Evolutionary conservation across 1,140 invertebrate genomes (phyloP).

Genomic region (Brachionus calyciflorus): DNA sequence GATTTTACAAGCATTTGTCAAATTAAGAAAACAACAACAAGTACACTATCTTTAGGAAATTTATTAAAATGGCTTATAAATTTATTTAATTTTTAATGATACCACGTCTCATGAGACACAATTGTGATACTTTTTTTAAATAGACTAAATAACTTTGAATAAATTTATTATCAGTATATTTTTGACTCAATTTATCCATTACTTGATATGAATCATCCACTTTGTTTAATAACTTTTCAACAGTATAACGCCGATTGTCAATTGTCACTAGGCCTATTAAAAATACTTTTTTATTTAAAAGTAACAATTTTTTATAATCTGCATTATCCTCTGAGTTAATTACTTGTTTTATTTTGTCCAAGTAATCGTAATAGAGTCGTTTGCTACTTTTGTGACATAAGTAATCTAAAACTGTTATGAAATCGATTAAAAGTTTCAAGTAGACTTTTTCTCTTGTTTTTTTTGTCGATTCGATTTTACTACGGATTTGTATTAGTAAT

Average conservation of each 20-base stretch:
- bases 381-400: constrained; percentile 11
- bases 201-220: not conserved
- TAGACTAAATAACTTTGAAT: not conserved
- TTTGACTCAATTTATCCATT: not conserved
- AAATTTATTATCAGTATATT: not conserved
- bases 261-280: too few relatives aligned
- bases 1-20: not conserved
- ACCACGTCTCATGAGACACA: constrained; percentile 4
- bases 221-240: not conserved
- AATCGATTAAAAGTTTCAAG: not conserved
- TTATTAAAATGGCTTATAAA: not conserved
- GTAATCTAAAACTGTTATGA: not conserved
- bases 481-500: constrained; percentile 1
- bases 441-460: constrained; percentile 7
- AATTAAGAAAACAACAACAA: too few relatives aligned
- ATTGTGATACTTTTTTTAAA: not conserved
- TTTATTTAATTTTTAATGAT: not conserved
- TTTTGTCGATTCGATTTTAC: constrained; percentile 10
- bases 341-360: not conserved
- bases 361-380: not conserved
- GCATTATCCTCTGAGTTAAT: not conserved
- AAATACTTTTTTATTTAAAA: too few relatives aligned
- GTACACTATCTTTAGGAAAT: too few relatives aligned
- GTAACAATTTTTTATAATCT: too few relatives aligned
- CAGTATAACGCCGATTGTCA: not conserved